Evolutionary conservation across 2,797 vertebrate genomes (phyloP).

Genomic region (Loris lydekkerianus): DNA sequence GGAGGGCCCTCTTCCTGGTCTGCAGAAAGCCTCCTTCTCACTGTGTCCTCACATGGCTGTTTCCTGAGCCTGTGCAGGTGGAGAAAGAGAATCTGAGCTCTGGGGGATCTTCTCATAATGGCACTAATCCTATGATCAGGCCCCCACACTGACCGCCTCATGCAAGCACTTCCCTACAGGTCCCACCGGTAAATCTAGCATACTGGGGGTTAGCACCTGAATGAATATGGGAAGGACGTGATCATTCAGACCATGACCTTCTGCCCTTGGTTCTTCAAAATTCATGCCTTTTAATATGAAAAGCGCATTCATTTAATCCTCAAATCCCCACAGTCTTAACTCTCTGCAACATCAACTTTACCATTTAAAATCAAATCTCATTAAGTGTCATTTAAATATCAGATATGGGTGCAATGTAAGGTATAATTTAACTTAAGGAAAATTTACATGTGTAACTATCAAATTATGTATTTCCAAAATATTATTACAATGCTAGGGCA

Average conservation of each 20-base stretch:
- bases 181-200: neutral
- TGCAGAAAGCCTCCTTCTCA: rapidly evolving
- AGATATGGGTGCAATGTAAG: neutral
- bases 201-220: neutral
- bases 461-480: neutral
- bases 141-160: neutral
- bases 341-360: neutral
- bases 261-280: neutral
- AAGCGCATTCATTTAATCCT: neutral
- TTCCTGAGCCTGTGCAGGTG: rapidly evolving
- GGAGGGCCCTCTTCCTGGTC: neutral
- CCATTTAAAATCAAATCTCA: neutral
- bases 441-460: neutral
- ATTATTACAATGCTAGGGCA: too few relatives aligned
- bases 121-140: neutral
- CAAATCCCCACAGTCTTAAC: neutral
- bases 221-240: neutral
- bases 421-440: neutral
- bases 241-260: neutral
- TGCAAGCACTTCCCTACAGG: neutral
- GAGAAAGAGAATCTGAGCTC: rapidly evolving
- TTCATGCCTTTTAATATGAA: neutral
- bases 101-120: neutral
- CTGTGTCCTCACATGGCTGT: neutral
- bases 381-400: neutral